These are phyloP conservation scores for Oryzias sinensis DNA, from an alignment of 2,797 vertebrate species.

Conservation along the genomic window DNA sequence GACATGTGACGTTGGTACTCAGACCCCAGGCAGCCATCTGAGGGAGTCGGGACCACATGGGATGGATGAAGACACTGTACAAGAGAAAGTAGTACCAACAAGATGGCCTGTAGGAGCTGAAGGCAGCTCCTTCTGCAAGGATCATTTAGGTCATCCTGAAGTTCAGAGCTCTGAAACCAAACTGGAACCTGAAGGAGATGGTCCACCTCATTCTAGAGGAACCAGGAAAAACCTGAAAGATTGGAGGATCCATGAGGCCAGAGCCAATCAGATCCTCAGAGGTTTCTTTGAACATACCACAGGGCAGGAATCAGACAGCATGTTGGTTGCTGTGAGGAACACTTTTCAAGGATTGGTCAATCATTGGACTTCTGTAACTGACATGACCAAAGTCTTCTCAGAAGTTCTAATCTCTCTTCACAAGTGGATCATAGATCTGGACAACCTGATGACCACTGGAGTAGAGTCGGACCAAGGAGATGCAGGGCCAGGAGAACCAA, in stretches of 20 bases:
- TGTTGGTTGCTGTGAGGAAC: conserved; percentile 9
- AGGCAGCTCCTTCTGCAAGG: neutral
- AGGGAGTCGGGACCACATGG: neutral
- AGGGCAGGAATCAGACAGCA: neutral
- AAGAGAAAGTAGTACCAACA: no score
- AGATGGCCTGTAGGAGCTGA: neutral
- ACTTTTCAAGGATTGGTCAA: conserved; percentile 14
- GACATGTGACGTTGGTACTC: neutral
- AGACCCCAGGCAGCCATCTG: neutral
- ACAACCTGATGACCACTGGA: neutral
- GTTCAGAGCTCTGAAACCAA: neutral
- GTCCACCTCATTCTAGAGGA: neutral
- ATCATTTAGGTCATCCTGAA: neutral
- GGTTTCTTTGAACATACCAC: no score
- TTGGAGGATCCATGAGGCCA: neutral
- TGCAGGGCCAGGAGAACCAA: neutral
- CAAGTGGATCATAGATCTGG: conserved; percentile 13
- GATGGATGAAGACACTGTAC: no score
- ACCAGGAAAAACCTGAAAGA: neutral
- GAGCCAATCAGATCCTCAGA: neutral
- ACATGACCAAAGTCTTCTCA: conserved; percentile 16
- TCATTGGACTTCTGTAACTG: conserved; percentile 4
- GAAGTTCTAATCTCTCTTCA: conserved; percentile 10
- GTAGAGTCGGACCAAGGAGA: neutral
- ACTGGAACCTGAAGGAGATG: neutral